These are phyloP conservation scores for Apomyelois bistriatella DNA, from an alignment of 2,888 invertebrate genomes.

Conservation along the genomic window DNA sequence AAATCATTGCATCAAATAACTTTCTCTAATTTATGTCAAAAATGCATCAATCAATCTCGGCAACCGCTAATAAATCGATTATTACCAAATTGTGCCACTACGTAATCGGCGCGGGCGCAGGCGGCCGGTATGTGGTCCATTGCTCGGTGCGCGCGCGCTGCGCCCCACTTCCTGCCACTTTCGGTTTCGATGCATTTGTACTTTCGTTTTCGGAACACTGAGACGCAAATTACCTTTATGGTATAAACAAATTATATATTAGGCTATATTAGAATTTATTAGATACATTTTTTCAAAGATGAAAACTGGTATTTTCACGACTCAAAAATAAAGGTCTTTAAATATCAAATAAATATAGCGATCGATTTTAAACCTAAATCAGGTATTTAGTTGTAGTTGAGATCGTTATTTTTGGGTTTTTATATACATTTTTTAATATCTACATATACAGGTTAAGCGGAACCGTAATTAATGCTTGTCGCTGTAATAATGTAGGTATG, in stretches of 20 bases:
- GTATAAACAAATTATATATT: neutral
- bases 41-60: neutral
- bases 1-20: neutral
- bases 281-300: too few species aligned
- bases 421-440: too few species aligned
- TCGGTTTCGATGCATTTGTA: slow-evolving; percentile 1
- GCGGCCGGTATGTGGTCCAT: neutral
- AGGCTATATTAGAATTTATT: too few species aligned
- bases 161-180: slow-evolving; percentile 5
- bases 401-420: too few species aligned
- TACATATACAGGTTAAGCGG: too few species aligned
- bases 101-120: neutral
- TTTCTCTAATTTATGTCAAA: neutral
- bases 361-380: too few species aligned
- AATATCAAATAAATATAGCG: too few species aligned
- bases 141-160: neutral
- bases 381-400: too few species aligned
- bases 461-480: too few species aligned
- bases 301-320: too few species aligned
- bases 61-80: neutral
- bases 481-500: too few species aligned
- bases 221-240: neutral
- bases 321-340: too few species aligned
- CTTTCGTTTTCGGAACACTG: neutral
- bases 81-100: neutral